Base-by-base conservation (phyloP, 2,797 vertebrate species). In the Eulemur rubriventer region DNA sequence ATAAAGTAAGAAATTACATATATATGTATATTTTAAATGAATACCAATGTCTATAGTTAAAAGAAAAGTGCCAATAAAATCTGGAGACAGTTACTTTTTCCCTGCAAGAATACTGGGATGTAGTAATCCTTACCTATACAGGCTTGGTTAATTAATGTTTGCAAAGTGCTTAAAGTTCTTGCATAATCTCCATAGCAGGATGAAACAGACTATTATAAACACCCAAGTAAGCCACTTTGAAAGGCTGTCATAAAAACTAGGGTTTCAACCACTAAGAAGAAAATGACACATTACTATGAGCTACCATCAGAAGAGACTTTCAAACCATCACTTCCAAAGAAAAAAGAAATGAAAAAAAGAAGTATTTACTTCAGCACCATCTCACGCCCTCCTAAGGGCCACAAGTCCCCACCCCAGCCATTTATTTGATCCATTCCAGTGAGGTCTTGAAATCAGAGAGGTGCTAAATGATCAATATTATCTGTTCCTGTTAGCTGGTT, bases 51-150 rank as follows among this genome's bases (percentile, higher is more conserved):
- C 88, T 89, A 65, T 73, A 78, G 20, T 93, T 95, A 93, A 97
- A 92, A 94, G 73, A 52, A 93, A 73, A 95, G 43, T 92, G 35
- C 84, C 72, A 95, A 83, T 97, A 97, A 97, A 96, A 96, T 73
- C 80, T 95, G 17, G 50, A 26, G 93, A 89, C 33, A 48, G 86
- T 89, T 88, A 78, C 78, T 88, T 94, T 92, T 89, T 88, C 20
- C 79, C 73, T 83, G 52, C 30, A 85, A 84, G 52, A 92, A 22
- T 92, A 94, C 7, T 65, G 48, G 48, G 28, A 48, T 84, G 16
- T 55, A 57, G 84, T 80, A 92, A 96, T 86, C 46, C 78, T 92
- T 96, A 94, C 81, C 61, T 90, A 72, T 76, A 90, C 16, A 55
- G 48, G 17, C 35, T 82, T 93, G 43, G 76, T 87, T 96, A 96